Base-by-base conservation (phyloP, 2,888 invertebrate species). In the Eutolmus rufibarbis region DNA sequence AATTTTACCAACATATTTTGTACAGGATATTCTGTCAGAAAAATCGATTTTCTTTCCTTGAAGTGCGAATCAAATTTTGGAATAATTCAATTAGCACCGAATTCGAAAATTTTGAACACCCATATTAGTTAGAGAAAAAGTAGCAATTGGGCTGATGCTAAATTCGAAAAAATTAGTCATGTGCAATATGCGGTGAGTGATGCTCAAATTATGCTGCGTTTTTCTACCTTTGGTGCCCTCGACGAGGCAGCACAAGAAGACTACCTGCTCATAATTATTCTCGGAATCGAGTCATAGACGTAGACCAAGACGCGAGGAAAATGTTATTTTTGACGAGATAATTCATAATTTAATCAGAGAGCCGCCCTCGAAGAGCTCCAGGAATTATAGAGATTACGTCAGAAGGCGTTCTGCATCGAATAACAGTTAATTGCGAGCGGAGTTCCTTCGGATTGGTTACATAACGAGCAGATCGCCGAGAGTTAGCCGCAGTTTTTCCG, bases 341-440 rank as follows among this genome's bases (percentile, higher is more conserved):
- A 66, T 66, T 66, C 66, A 79, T 28, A 51, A 51, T 76, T 76
- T 76, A 79, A 46, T 9, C 28, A 79, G 51, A 34, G 76, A 37
- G n/a, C 34, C 79, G 51, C 79, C 79, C 51, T 46, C 51, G 51
- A 46, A 79, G 19, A 78, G 9, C n/a, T 78, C 66, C 31, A 79
- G 23, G 23, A 79, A 23, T 40, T 31, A 79, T 51, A 51, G 51
- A 51, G 79, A 79, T 79, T 79, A 79, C 79, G 79, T 79, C 79
- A 79, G 79, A 78, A 78, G 16, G 79, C 23, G 28, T 51, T 79
- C 51, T 51, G 40, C 79, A 51, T 79, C 79, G 43, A 79, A 79
- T 79, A 79, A 79, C 79, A 79, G 79, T 79, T 79, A 79, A 46
- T 79, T 79, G 79, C 79, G 79, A 56, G 79, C 79, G 46, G 79